Base-by-base conservation (phyloP, 1,140 invertebrate species). In the Drosophila kohkoa region DNA sequence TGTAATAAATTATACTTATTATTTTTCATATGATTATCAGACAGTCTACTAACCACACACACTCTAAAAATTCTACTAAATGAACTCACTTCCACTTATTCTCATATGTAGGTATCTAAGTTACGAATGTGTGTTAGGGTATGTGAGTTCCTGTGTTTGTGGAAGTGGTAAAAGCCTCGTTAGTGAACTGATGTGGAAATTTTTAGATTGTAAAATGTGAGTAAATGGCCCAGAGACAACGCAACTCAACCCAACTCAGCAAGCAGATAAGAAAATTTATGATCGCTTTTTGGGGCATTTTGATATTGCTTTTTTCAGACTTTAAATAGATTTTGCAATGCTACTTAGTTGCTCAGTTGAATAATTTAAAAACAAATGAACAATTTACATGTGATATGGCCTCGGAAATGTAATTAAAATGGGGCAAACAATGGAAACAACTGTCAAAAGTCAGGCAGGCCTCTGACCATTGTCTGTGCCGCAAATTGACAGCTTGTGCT, bases 161-260 rank as follows among this genome's bases (percentile, higher is more conserved):
- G 59, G 25, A 51, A 1, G 68, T 71, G 30, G 48, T 41, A 73
- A 73, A 74, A 74, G 58, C 35, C 76, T 89, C 81, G 75, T 81
- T 89, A 71, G 85, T 73, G 70, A 68, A 88, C 78, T 85, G 85
- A 89, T 52, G 77, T 68, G 83, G 85, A 88, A 89, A 88, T 78
- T 83, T 77, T 67, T 74, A 75, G 67, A 71, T 28, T 62, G 67
- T 45, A 64, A 75, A 64, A 52, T 75, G 52, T 75, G 59, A 75
- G 67, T 59, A 49, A 49, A 62, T 73, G 70, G 64, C 54, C 60
- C 41, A 65, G 48, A 49, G 67, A 63, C 49, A 62, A 48, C 49
- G 63, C 66, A 76, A 59, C 74, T 77, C 64, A 41, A 68, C 57
- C 57, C 75, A 78, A 64, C 71, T 75, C 66, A 72, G 79, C 68